Percentiles rank a stretch among this genome's conserved stretches.
Conservation (phyloP, 2,113 vertebrate species). For the Paraplagusia blochii region DNA sequence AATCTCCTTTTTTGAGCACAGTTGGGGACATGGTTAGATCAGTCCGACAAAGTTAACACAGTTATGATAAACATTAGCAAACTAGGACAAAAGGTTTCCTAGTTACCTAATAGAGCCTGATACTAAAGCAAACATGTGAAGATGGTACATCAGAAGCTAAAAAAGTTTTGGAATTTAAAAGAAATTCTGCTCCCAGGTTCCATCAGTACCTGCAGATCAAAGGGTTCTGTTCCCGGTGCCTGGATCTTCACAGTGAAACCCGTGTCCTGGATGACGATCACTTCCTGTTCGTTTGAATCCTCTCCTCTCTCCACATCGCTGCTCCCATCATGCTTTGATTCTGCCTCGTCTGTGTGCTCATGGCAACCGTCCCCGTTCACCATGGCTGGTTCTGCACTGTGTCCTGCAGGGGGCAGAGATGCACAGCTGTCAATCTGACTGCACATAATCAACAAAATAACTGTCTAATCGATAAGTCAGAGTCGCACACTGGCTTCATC, state of each 20-base stretch:
- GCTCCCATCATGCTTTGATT: slow-evolving; percentile 78
- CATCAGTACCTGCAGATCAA: slow-evolving; percentile 87
- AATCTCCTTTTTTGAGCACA: too few relatives aligned
- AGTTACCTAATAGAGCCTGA: too few relatives aligned
- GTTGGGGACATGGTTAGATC: too few relatives aligned
- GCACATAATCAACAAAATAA: neutral
- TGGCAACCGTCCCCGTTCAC: slow-evolving; percentile 86
- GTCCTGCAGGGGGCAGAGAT: slow-evolving; percentile 66
- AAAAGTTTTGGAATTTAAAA: too few relatives aligned
- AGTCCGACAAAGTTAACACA: too few relatives aligned
- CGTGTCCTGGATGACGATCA: slow-evolving; percentile 98
- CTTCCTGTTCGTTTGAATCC: slow-evolving; percentile 91
- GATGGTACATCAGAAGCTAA: too few relatives aligned
- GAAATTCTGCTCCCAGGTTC: neutral
- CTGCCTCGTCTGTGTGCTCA: slow-evolving; percentile 74
- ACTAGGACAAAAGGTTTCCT: too few relatives aligned
- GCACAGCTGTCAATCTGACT: neutral
- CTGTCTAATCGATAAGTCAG: neutral
- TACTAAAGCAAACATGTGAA: too few relatives aligned
- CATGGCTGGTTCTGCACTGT: slow-evolving; percentile 78
- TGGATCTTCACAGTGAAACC: slow-evolving; percentile 97
- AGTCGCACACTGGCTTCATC: slow-evolving; percentile 22
- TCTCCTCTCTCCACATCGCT: slow-evolving; percentile 79
- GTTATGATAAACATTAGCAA: too few relatives aligned
- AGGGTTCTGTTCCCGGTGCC: slow-evolving; percentile 89